These are phyloP conservation scores for Drosophila auraria DNA, from an alignment of 1,140 invertebrate genomes.

Conservation along the genomic window DNA sequence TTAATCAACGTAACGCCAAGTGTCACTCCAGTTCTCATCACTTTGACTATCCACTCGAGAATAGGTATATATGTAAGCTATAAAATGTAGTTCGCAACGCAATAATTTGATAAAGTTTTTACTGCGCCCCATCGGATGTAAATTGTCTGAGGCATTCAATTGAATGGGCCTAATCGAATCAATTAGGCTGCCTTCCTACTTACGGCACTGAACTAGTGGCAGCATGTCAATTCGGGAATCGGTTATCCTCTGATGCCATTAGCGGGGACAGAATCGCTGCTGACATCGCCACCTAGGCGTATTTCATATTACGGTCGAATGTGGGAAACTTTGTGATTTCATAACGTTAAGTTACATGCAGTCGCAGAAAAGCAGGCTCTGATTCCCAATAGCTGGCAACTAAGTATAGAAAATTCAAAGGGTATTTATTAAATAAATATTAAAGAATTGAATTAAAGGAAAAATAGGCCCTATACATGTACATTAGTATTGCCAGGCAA, in stretches of 20 bases:
- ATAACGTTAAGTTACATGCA: slow-evolving; percentile 8
- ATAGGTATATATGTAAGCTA: not conserved
- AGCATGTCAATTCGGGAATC: slow-evolving; percentile 6
- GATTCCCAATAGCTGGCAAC: too few relatives aligned
- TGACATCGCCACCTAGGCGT: not conserved
- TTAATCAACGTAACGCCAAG: slow-evolving; percentile 44
- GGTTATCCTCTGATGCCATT: slow-evolving; percentile 32
- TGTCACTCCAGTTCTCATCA: slow-evolving; percentile 36
- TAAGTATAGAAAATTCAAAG: too few relatives aligned
- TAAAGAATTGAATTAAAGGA: not conserved
- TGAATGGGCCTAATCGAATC: slow-evolving; percentile 50
- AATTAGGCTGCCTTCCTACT: slow-evolving; percentile 16
- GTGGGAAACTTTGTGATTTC: slow-evolving; percentile 28
- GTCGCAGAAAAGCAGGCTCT: not conserved
- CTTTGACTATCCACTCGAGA: slow-evolving; percentile 22
- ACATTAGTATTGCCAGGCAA: too few relatives aligned
- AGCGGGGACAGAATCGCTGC: slow-evolving; percentile 25
- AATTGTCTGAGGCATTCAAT: slow-evolving; percentile 37
- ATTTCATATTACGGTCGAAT: slow-evolving; percentile 12
- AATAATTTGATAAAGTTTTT: slow-evolving; percentile 36
- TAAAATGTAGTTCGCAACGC: not conserved
- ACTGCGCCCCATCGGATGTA: slow-evolving; percentile 22
- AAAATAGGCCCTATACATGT: too few relatives aligned
- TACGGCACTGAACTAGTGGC: not conserved
- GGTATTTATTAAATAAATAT: not conserved